Evolutionary conservation across 1,140 invertebrate species (phyloP).

Genomic region (Octopus sinensis): DNA sequence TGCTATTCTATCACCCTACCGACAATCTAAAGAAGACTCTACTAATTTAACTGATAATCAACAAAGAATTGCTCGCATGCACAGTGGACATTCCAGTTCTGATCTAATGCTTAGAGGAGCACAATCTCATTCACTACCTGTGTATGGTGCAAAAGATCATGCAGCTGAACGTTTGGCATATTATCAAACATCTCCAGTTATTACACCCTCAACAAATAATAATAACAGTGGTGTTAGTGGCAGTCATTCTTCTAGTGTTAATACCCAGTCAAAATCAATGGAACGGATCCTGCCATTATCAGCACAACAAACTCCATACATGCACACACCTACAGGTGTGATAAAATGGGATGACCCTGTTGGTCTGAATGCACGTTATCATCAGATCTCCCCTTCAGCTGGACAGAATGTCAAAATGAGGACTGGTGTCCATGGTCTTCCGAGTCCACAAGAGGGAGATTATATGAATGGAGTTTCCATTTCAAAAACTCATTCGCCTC

Average conservation of each 20-base stretch:
- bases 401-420: neutral
- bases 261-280: neutral
- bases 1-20: neutral
- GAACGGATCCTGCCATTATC: neutral
- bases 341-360: conserved; percentile 6
- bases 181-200: neutral
- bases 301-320: neutral
- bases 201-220: neutral
- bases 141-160: neutral
- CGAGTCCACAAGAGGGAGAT: neutral
- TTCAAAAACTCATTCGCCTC: neutral
- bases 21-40: neutral
- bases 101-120: neutral
- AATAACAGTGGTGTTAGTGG: neutral
- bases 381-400: neutral
- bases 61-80: neutral
- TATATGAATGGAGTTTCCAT: neutral
- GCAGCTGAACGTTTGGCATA: neutral
- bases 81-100: neutral
- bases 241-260: neutral
- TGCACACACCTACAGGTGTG: neutral
- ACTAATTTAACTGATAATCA: neutral
- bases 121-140: neutral
- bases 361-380: neutral
- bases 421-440: neutral